phyloP scores from a whole-genome alignment of 2,797 vertebrate species.

The Prunella strophiata region DNA sequence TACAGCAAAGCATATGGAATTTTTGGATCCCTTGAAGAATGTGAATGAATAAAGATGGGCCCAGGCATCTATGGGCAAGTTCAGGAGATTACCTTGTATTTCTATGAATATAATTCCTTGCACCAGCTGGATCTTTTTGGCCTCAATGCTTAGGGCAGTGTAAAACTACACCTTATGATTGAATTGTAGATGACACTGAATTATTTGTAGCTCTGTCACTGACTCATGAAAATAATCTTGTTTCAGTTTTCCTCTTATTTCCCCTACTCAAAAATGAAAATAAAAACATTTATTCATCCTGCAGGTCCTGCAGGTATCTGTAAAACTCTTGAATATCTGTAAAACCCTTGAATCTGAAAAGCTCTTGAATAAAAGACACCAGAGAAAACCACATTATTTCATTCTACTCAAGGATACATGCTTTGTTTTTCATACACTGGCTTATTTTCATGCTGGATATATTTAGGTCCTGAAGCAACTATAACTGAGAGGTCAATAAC shows the following conservation, averaged over 20 bases:
- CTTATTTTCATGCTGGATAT: not conserved
- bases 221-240: constrained; percentile 26
- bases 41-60: not conserved
- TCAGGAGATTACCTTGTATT: not conserved
- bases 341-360: not conserved
- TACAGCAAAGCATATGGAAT: not conserved
- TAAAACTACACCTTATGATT: constrained; percentile 5
- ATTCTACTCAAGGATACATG: not conserved
- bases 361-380: not conserved
- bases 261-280: constrained; percentile 32
- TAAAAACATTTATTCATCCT: constrained; percentile 51
- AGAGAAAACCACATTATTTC: constrained; percentile 4
- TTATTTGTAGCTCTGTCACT: not conserved
- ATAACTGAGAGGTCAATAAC: not conserved
- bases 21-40: not conserved
- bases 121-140: not conserved
- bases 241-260: constrained; percentile 10
- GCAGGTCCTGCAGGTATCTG: not conserved
- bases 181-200: constrained; percentile 5
- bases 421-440: not conserved
- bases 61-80: not conserved
- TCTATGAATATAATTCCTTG: not conserved
- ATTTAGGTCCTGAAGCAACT: not conserved
- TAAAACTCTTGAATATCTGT: constrained; percentile 12
- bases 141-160: not conserved